A percentile compares a stretch with the other conserved stretches of the same genome.
phyloP scores from a whole-genome alignment of 1,140 invertebrate species.

The Patella vulgata region DNA sequence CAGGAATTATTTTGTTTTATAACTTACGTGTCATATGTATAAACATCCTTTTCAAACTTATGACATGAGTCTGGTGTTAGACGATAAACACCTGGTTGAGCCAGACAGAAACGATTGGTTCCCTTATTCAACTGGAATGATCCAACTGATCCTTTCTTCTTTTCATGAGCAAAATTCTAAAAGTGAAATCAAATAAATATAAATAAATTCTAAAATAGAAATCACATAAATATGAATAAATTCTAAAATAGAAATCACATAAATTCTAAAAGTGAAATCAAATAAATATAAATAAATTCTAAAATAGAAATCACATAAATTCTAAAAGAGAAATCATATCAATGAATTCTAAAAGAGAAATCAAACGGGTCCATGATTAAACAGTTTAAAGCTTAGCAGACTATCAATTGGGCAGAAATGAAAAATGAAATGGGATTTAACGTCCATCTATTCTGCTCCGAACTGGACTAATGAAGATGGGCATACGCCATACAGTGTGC shows the following conservation, averaged over 20 bases:
- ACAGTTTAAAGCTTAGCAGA: too few relatives aligned
- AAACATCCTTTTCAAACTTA: slow-evolving; percentile 72
- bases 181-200: slow-evolving; percentile 18
- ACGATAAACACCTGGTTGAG: slow-evolving; percentile 74
- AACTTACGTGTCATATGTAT: slow-evolving; percentile 69
- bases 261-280: neutral
- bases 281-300: neutral
- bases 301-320: too few relatives aligned
- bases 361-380: too few relatives aligned
- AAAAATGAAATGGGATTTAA: too few relatives aligned
- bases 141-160: slow-evolving; percentile 54
- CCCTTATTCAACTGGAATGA: slow-evolving; percentile 63
- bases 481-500: too few relatives aligned
- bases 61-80: slow-evolving; percentile 86
- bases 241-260: too few relatives aligned
- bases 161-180: slow-evolving; percentile 61
- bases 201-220: slow-evolving; percentile 5
- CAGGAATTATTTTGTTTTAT: too few relatives aligned
- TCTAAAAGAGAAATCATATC: too few relatives aligned
- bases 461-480: too few relatives aligned
- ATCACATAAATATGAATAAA: slow-evolving; percentile 1
- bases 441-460: too few relatives aligned
- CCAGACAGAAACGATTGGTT: slow-evolving; percentile 64
- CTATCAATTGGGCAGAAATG: too few relatives aligned
- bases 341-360: too few relatives aligned